These are phyloP conservation scores for Cinclus cinclus DNA, from an alignment of 2,113 vertebrate genomes.

Conservation along the genomic window DNA sequence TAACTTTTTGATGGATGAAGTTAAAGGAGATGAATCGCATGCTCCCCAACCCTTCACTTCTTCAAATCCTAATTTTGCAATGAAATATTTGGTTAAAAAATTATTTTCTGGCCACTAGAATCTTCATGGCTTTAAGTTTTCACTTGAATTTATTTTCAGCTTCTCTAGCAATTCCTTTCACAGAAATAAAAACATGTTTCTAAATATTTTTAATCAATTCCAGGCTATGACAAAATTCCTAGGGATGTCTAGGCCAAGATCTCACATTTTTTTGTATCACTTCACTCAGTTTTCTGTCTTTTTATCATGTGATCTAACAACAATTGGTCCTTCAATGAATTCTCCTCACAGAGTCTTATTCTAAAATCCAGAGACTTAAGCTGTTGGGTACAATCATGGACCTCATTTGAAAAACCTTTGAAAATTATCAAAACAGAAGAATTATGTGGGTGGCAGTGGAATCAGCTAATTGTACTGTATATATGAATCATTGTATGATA, in stretches of 20 bases:
- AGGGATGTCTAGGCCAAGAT: neutral
- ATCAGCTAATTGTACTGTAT: neutral
- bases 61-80: neutral
- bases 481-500: neutral
- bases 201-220: neutral
- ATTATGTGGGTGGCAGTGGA: neutral
- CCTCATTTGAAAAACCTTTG: neutral
- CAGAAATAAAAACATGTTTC: neutral
- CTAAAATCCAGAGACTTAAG: neutral
- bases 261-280: neutral
- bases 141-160: neutral
- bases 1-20: neutral
- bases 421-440: neutral
- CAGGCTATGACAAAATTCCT: neutral
- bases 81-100: neutral
- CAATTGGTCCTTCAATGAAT: neutral
- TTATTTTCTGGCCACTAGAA: neutral
- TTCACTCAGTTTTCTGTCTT: neutral
- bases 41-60: neutral
- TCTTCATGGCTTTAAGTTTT: neutral
- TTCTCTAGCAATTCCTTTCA: neutral
- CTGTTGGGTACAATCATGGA: neutral
- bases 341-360: neutral
- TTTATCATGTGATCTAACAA: neutral
- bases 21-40: neutral